Base-by-base conservation (phyloP, 2,797 vertebrate genomes). In the Arrhamphus sclerolepis region DNA sequence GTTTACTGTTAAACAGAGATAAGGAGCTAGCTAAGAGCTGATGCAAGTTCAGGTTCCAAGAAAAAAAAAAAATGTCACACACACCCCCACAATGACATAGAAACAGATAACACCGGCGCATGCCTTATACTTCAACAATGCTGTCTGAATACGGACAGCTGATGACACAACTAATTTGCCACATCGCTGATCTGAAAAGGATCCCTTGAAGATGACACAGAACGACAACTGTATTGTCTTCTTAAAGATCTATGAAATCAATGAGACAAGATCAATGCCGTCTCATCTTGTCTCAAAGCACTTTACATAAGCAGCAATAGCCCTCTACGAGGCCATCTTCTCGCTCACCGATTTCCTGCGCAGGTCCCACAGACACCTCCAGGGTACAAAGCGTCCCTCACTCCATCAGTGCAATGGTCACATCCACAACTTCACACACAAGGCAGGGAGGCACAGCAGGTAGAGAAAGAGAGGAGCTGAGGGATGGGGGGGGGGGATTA, bases 181-280 rank as follows among this genome's bases (percentile, higher is more conserved):
- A 78, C 72, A 49, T 62, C 38, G 48, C 67, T 56, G 78, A 76
- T 81, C 89, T 86, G 67, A 86, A 87, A 90, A 82, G 78, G 75
- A 85, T 79, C 85, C 84, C 80, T 84, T 77, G 81, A 84, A 83
- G 86, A 89, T 82, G 87, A 84, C 89, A 91, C 78, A 74, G 70
- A 80, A 75, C 89, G 88, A 86, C 83, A 81, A 89, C 82, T 90
- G 82, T 78, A 86, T 83, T 80, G 85, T 89, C 87, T 85, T 86
- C 82, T 83, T 80, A 78, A 89, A 91, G 77, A 91, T 92, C 88
- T 86, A 82, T 86, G 78, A 89, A 92, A 91, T 91, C 90, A 89
- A 90, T 91, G 83, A 66, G 77, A 75, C 42, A 55, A 87, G 84
- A 92, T 92, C 90, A 91, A 92, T 88, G 71, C 66, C 0, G 28